phyloP scores from a whole-genome alignment of 2,797 vertebrate genomes.

The Podarcis siculus region DNA sequence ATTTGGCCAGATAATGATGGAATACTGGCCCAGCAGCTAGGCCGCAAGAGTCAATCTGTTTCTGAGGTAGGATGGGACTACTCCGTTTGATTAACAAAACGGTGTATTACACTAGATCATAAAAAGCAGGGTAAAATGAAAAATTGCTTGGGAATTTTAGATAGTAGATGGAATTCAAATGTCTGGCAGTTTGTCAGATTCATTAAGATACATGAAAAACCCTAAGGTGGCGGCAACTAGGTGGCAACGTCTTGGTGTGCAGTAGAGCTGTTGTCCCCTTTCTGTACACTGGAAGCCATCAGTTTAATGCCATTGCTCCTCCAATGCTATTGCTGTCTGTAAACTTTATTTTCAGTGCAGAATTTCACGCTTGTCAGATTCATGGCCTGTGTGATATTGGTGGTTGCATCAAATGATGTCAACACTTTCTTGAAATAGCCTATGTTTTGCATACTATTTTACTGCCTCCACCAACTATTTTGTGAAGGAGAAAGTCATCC shows the following conservation, averaged over 20 bases:
- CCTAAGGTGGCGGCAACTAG: not conserved
- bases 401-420: constrained; percentile 15
- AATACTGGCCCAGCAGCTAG: no score
- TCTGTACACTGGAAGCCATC: not conserved
- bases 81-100: not conserved
- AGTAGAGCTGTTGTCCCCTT: not conserved
- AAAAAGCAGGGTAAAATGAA: not conserved
- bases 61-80: not conserved
- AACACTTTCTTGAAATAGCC: constrained; percentile 20
- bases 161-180: not conserved
- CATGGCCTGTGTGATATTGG: not conserved
- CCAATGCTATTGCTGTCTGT: not conserved
- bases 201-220: not conserved
- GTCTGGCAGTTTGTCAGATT: not conserved
- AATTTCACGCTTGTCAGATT: constrained; percentile 20
- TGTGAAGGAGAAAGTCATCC: not conserved
- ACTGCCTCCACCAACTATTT: not conserved
- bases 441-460: constrained; percentile 4
- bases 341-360: not conserved
- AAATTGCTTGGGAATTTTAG: not conserved
- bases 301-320: not conserved
- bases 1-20: not conserved
- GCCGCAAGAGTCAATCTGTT: not conserved
- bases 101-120: not conserved
- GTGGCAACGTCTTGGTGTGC: not conserved